Conservation (phyloP, 1,140 invertebrate species). For the Xylocopa sonorina region DNA sequence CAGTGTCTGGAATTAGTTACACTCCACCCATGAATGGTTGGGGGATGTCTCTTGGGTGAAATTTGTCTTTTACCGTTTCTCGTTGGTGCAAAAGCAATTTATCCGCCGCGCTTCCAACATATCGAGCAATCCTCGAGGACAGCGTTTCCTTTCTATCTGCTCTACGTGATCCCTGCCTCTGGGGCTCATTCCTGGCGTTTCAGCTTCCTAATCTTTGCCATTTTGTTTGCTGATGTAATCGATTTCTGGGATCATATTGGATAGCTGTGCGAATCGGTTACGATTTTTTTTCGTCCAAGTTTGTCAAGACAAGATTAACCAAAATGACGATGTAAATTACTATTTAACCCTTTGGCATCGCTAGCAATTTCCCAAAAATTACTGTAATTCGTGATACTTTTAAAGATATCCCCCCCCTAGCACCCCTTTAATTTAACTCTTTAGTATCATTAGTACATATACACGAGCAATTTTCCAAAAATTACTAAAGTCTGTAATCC, state of each 20-base stretch:
- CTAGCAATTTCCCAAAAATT: too few species aligned
- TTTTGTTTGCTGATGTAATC: not conserved
- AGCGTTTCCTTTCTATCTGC: slow-evolving; percentile 23
- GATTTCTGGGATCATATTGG: not conserved
- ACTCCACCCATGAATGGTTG: slow-evolving; percentile 4
- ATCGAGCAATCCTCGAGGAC: slow-evolving; percentile 59
- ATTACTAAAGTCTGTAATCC: too few species aligned
- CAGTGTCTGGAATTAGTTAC: slow-evolving; percentile 57
- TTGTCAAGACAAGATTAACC: too few species aligned
- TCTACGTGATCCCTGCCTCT: slow-evolving; percentile 18
- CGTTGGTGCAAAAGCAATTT: slow-evolving; percentile 58
- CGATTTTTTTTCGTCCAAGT: too few species aligned
- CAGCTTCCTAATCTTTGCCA: not conserved
- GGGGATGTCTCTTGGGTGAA: slow-evolving; percentile 69
- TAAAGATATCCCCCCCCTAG: too few species aligned
- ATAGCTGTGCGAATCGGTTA: too few species aligned
- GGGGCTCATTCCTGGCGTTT: not conserved
- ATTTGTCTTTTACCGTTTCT: slow-evolving; percentile 65
- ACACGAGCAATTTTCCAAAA: not conserved
- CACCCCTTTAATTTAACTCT: too few species aligned
- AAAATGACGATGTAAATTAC: too few species aligned
- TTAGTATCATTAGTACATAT: too few species aligned
- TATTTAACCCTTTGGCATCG: too few species aligned
- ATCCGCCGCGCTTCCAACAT: slow-evolving; percentile 26
- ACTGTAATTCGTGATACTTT: too few species aligned